Evolutionary conservation across 2,888 invertebrate species (phyloP).

Genomic region (Candidula unifasciata): DNA sequence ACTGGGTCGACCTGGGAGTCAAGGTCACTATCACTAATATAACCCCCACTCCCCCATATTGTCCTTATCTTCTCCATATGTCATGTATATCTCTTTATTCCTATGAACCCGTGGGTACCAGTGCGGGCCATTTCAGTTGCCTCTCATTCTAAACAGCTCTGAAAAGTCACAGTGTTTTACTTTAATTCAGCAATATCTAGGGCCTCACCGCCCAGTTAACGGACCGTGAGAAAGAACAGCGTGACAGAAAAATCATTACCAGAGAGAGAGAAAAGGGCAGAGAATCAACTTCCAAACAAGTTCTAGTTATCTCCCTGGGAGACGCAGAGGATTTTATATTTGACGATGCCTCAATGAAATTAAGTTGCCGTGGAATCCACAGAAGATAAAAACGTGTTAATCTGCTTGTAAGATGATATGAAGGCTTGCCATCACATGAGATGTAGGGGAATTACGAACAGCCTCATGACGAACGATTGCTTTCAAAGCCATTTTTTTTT

Average conservation of each 20-base stretch:
- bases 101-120: too few relatives aligned
- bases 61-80: too few relatives aligned
- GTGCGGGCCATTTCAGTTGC: too few relatives aligned
- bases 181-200: background rate
- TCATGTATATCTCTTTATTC: too few relatives aligned
- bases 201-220: background rate
- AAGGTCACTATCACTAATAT: too few relatives aligned
- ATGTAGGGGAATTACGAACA: background rate
- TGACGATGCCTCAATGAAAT: conserved; percentile 1
- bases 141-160: background rate
- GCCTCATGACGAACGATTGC: background rate
- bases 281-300: conserved; percentile 2
- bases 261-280: background rate
- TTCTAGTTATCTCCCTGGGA: background rate
- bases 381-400: background rate
- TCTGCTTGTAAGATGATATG: conserved; percentile 16
- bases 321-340: background rate
- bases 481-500: too few relatives aligned
- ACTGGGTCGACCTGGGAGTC: too few relatives aligned
- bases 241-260: conserved; percentile 16
- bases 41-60: too few relatives aligned
- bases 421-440: background rate
- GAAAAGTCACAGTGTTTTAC: background rate
- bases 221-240: background rate
- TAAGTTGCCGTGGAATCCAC: background rate